Evolutionary conservation across 2,113 vertebrate genomes (phyloP), one percentile per base, ranked within the genome.

Genomic region (Takifugu flavidus): DNA sequence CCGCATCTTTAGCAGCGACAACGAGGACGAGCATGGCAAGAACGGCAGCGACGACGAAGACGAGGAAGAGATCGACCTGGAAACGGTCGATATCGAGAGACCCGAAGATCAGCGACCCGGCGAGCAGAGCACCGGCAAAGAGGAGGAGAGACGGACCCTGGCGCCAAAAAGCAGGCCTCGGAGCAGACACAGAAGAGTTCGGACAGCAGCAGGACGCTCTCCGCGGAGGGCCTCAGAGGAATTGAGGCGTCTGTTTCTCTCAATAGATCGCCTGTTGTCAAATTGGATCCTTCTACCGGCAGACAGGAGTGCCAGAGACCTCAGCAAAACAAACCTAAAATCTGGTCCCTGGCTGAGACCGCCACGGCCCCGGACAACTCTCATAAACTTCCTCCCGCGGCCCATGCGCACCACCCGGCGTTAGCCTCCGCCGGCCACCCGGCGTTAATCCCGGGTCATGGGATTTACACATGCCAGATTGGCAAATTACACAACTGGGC

Each of bases 401-500:
- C 88, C 20, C 92, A 90, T 0, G 89, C 52, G 57, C 93, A 55
- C 88, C 91, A 69, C 65, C 66, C 80, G 74, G 82, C 85, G 62
- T 78, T 86, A 75, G 78, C 80, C 60, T 80, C 85, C 87, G 20
- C 90, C 89, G 74, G 93, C 56, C 96, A 98, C 74, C 97, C 95
- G 0, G 97, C 97, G 57, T 95, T 99, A 61, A 91, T 98, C 65
- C 92, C 94, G 62, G 95, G 93, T 85, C 96, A 95, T 82, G 97
- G 97, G 94, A 96, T 99, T 70, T 99, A 99, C 82, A 98, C 97
- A 0, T 99, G 97, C 82, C 97, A 98, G 86, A 96, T 98, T 79
- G 95, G 97, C 82, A 98, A 98, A 79, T 94, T 98, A 78, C 94
- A 96, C 91, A 97, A 94, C 90, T 99, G 97, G 97, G 96, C 96